A percentile compares a stretch with the other conserved stretches of the same genome.
Conservation (phyloP, 2,888 invertebrate species). For the Lutraria lutraria region DNA sequence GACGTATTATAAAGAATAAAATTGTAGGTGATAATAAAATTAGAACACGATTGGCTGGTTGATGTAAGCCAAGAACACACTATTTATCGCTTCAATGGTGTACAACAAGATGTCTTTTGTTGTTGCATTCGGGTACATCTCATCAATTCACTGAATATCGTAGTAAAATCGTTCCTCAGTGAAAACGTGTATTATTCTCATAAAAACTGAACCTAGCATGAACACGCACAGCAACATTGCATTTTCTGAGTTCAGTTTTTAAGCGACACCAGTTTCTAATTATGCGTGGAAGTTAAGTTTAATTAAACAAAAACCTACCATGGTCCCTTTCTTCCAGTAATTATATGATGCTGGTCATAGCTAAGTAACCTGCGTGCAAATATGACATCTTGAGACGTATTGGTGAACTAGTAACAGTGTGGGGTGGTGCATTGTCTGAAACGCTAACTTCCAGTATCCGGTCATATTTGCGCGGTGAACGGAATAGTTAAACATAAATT, state of each 20-base stretch:
- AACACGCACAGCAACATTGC: background rate
- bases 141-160: background rate
- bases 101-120: conserved; percentile 19
- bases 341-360: too few species aligned
- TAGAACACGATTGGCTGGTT: background rate
- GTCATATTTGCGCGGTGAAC: too few species aligned
- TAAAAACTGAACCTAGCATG: background rate
- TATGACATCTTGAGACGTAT: too few species aligned
- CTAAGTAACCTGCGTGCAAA: too few species aligned
- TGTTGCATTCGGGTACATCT: background rate
- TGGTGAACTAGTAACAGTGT: too few species aligned
- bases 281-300: background rate
- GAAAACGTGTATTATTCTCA: background rate
- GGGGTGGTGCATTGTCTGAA: too few species aligned
- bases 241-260: background rate
- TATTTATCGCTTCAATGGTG: background rate
- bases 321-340: background rate
- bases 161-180: background rate
- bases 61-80: background rate
- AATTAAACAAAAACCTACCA: background rate
- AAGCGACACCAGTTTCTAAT: background rate
- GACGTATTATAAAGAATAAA: background rate
- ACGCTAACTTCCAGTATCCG: too few species aligned
- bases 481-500: background rate
- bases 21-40: background rate